Conservation (phyloP, 2,797 vertebrate species). For the Smutsia gigantea region DNA sequence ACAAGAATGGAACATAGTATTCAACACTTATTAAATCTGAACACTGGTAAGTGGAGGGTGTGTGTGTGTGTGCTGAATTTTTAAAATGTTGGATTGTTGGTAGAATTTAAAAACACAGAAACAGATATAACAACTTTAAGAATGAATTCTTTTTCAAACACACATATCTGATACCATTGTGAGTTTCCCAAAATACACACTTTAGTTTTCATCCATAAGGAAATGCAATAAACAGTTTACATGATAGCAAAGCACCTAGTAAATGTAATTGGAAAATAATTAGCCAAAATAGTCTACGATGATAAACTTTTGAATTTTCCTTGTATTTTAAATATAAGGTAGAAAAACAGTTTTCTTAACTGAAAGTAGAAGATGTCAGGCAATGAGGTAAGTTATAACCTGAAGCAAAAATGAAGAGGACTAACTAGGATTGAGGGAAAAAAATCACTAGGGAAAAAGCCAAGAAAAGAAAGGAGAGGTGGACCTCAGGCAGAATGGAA, state of each 20-base stretch:
- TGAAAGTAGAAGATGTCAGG: background rate
- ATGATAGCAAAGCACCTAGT: background rate
- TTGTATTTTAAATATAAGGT: conserved; percentile 25
- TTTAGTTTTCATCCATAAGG: conserved; percentile 5
- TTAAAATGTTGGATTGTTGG: background rate
- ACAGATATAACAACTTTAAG: background rate
- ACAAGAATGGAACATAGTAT: background rate
- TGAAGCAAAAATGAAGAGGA: background rate
- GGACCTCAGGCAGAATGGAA: background rate
- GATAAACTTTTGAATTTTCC: background rate
- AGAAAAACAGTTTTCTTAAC: background rate
- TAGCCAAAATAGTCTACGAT: background rate
- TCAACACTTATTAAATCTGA: background rate
- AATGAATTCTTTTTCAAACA: background rate
- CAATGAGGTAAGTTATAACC: conserved; percentile 6
- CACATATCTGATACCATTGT: background rate
- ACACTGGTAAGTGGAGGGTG: background rate
- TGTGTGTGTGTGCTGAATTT: background rate
- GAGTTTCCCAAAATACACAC: background rate
- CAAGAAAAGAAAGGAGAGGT: background rate
- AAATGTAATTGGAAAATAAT: conserved; percentile 3
- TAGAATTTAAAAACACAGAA: conserved; percentile 30
- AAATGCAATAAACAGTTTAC: background rate
- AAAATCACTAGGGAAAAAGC: background rate
- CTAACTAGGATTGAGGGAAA: background rate